Evolutionary conservation across 2,888 invertebrate species (phyloP).

Genomic region (Pandemis corylana): DNA sequence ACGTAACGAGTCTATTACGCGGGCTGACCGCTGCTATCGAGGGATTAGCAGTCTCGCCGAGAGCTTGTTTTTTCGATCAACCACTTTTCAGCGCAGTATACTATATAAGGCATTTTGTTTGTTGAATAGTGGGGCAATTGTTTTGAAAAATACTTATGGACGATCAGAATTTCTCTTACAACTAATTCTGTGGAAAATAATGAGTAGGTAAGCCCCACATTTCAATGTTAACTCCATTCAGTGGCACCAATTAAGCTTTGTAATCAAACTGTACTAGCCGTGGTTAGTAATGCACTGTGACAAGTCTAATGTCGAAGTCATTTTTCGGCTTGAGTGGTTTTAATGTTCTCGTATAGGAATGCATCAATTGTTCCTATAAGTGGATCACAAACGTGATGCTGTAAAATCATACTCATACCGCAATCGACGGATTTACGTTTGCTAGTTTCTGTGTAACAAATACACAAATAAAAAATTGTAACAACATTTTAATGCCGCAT

Average conservation of each 20-base stretch:
- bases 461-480: too few relatives aligned
- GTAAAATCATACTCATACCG: too few relatives aligned
- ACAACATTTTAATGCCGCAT: too few relatives aligned
- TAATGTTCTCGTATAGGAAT: neutral
- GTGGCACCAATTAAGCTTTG: slow-evolving; percentile 4
- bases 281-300: slow-evolving; percentile 7
- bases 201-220: neutral
- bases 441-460: too few relatives aligned
- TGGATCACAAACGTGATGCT: neutral
- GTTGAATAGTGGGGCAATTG: neutral
- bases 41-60: slow-evolving; percentile 25
- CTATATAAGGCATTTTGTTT: slow-evolving; percentile 17
- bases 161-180: neutral
- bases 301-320: slow-evolving; percentile 16
- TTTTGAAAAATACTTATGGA: neutral
- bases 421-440: too few relatives aligned
- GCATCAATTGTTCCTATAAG: neutral
- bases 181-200: neutral
- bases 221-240: neutral
- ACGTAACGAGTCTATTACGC: slow-evolving; percentile 17
- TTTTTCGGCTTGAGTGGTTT: neutral
- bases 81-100: neutral
- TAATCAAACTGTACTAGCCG: slow-evolving; percentile 15
- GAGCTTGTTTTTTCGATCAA: slow-evolving; percentile 28
- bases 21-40: slow-evolving; percentile 13